A percentile compares a stretch with the other conserved stretches of the same genome.
phyloP scores from a whole-genome alignment of 2,888 invertebrate species.

The Dermolepida albohirtum region DNA sequence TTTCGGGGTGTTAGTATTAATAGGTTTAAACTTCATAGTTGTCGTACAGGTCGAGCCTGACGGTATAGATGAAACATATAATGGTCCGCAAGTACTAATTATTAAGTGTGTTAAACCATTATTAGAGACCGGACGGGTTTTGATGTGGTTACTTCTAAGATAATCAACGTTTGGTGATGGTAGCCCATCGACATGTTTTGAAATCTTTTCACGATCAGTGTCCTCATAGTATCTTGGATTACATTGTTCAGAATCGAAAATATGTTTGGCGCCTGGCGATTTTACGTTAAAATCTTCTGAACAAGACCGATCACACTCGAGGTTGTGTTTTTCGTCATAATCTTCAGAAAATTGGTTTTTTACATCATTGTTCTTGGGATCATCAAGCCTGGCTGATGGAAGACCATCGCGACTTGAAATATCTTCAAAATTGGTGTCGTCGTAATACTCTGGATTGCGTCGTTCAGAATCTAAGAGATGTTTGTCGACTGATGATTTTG shows the following conservation, averaged over 20 bases:
- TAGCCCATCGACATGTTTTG: slow-evolving; percentile 6
- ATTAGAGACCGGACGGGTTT: not conserved
- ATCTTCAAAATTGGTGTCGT: too few relatives aligned
- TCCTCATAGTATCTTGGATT: too few relatives aligned
- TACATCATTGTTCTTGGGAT: not conserved
- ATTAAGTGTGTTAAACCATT: slow-evolving; percentile 14
- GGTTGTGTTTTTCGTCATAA: too few relatives aligned
- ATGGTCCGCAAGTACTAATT: slow-evolving; percentile 18
- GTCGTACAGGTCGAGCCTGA: not conserved
- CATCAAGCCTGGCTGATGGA: not conserved
- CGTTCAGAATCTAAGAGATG: too few relatives aligned
- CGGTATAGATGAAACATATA: slow-evolving; percentile 15
- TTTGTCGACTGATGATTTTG: too few relatives aligned
- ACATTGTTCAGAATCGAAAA: too few relatives aligned
- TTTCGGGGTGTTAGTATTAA: too few relatives aligned
- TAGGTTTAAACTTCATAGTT: not conserved
- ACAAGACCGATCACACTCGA: too few relatives aligned
- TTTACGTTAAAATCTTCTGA: too few relatives aligned
- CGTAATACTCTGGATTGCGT: too few relatives aligned
- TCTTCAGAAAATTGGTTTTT: not conserved
- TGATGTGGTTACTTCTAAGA: not conserved
- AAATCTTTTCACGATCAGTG: not conserved
- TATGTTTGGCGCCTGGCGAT: too few relatives aligned
- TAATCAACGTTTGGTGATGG: not conserved
- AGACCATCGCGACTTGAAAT: too few relatives aligned